Conservation (phyloP, 2,113 vertebrate species). For the Periophthalmus modestus region DNA sequence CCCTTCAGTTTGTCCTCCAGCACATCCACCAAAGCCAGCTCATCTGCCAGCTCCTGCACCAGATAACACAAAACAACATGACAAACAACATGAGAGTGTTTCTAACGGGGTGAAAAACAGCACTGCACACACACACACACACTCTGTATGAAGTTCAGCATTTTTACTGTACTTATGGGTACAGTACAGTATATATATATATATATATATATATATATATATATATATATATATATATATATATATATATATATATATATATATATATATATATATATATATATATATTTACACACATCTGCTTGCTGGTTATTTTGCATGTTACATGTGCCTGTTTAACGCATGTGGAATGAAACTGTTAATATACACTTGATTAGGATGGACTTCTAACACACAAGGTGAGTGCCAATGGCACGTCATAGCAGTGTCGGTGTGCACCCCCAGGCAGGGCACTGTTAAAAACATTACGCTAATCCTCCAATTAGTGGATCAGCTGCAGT, state of each 20-base stretch:
- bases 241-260: too few species aligned
- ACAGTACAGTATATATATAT: too few species aligned
- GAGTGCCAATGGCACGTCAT: not conserved
- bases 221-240: too few species aligned
- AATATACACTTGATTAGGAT: not conserved
- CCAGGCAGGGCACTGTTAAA: not conserved
- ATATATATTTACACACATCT: too few species aligned
- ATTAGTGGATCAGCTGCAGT: not conserved
- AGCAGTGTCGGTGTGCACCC: not conserved
- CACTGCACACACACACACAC: too few species aligned
- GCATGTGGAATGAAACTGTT: not conserved
- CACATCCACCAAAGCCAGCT: slow-evolving; percentile 94
- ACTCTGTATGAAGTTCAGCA: not conserved
- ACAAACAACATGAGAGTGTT: slow-evolving; percentile 50
- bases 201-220: too few species aligned
- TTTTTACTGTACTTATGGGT: too few species aligned
- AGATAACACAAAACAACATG: slow-evolving; percentile 51
- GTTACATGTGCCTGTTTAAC: not conserved
- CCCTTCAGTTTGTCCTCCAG: slow-evolving; percentile 96
- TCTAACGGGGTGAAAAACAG: too few species aligned
- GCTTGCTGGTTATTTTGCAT: too few species aligned
- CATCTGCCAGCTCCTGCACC: slow-evolving; percentile 86
- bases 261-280: too few species aligned
- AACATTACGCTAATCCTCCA: not conserved
- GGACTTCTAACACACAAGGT: not conserved